Evolutionary conservation across 2,888 invertebrate genomes (phyloP).

Genomic region (Callyntrura guangdongensis): DNA sequence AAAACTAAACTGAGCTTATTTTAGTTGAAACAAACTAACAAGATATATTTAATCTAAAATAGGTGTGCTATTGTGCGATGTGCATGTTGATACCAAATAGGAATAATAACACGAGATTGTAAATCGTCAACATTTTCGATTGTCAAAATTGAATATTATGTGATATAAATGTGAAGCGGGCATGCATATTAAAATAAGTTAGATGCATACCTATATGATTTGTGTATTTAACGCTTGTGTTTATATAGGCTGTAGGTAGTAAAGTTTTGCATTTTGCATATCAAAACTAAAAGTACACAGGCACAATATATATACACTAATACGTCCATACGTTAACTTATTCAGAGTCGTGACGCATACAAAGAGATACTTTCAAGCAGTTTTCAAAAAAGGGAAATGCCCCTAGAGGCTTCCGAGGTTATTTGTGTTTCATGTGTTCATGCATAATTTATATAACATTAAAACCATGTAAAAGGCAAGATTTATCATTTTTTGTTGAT

Average conservation of each 20-base stretch:
- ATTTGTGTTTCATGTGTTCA: slow-evolving; percentile 36
- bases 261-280: slow-evolving; percentile 14
- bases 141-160: too few species aligned
- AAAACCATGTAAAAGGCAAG: slow-evolving; percentile 31
- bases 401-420: slow-evolving; percentile 67
- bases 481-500: neutral
- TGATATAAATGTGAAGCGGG: neutral
- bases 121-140: too few species aligned
- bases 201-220: neutral
- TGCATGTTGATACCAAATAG: too few species aligned
- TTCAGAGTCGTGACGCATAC: slow-evolving; percentile 57
- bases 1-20: too few species aligned
- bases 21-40: too few species aligned
- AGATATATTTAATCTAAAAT: too few species aligned
- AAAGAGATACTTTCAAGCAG: slow-evolving; percentile 47
- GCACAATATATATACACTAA: slow-evolving; percentile 4
- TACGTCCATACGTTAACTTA: neutral
- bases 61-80: too few species aligned
- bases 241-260: neutral
- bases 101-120: too few species aligned
- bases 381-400: slow-evolving; percentile 70
- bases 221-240: neutral
- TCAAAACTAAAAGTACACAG: slow-evolving; percentile 32
- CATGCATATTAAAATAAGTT: neutral
- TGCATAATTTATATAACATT: slow-evolving; percentile 57